Evolutionary conservation across 2,113 vertebrate species (phyloP).

Genomic region (Psittacula cyanocephala): DNA sequence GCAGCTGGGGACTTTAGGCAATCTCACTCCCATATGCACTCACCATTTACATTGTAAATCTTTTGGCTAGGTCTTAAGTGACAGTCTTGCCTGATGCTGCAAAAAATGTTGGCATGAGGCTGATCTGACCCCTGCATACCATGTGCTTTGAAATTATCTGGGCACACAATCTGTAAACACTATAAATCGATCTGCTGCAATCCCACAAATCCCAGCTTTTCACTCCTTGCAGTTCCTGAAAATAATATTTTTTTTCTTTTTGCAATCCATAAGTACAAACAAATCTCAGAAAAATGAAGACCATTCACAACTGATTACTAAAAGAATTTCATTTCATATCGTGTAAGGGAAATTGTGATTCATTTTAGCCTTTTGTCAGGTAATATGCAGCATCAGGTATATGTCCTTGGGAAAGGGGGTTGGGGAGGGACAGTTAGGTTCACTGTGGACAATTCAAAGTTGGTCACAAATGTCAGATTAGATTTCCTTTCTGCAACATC

Average conservation of each 20-base stretch:
- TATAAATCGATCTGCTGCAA: conserved; percentile 28
- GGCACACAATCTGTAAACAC: conserved; percentile 51
- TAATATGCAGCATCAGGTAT: neutral
- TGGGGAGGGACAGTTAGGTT: neutral
- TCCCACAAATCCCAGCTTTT: neutral
- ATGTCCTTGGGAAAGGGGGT: neutral
- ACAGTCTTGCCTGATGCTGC: conserved; percentile 70
- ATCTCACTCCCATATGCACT: conserved; percentile 65
- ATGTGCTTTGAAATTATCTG: conserved; percentile 66
- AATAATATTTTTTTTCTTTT: neutral
- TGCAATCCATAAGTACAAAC: neutral
- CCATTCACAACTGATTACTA: fast-evolving
- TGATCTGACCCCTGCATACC: conserved; percentile 62
- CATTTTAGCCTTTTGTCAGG: neutral
- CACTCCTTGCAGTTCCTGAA: neutral
- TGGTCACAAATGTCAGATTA: neutral
- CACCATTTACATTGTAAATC: conserved; percentile 71
- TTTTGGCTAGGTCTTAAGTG: conserved; percentile 68
- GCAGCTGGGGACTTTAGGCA: conserved; percentile 68
- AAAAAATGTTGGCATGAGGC: conserved; percentile 61
- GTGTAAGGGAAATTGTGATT: neutral
- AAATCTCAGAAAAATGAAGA: neutral
- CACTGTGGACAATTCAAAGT: neutral
- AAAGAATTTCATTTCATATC: neutral
- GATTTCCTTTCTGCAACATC: neutral